These are phyloP conservation scores for Holocentrus rufus DNA, from an alignment of 2,797 vertebrate genomes.

Conservation along the genomic window DNA sequence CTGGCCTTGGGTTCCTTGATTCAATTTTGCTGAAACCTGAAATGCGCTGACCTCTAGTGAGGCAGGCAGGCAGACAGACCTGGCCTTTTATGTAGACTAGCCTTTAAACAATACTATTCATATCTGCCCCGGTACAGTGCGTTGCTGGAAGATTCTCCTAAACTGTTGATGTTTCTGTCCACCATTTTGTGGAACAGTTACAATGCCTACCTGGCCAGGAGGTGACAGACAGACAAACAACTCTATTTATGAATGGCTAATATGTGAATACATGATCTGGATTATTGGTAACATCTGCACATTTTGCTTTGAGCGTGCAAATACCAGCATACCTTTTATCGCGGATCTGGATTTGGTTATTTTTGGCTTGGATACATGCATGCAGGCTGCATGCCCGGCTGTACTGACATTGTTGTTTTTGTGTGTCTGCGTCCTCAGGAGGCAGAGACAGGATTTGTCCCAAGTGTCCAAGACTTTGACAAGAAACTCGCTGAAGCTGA, in stretches of 20 bases:
- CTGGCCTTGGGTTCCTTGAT: constrained; percentile 42
- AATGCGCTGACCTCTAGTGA: constrained; percentile 36
- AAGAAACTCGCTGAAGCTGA: constrained; percentile 98
- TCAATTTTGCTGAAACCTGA: constrained; percentile 58
- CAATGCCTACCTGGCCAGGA: constrained; percentile 52
- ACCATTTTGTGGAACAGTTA: constrained; percentile 49
- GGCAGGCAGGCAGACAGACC: constrained; percentile 53
- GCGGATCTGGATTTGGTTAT: not conserved
- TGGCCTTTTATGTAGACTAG: constrained; percentile 62
- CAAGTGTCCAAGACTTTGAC: constrained; percentile 98
- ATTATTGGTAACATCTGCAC: constrained; percentile 13
- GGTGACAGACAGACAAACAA: constrained; percentile 20
- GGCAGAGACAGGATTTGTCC: constrained; percentile 95
- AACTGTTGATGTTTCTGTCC: constrained; percentile 67
- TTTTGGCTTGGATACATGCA: not conserved
- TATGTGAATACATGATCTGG: not conserved
- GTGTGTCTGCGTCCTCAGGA: constrained; percentile 81
- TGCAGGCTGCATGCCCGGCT: not conserved
- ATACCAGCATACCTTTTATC: constrained; percentile 5
- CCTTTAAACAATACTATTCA: constrained; percentile 67
- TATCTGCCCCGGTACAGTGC: constrained; percentile 54
- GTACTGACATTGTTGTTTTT: constrained; percentile 44
- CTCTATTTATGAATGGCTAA: constrained; percentile 35
- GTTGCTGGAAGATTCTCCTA: constrained; percentile 75
- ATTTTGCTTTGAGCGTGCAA: constrained; percentile 55